Percentiles rank a stretch among this genome's conserved stretches.
Conservation (phyloP, 1,140 invertebrate genomes). For the Drosophila subpulchrella region DNA sequence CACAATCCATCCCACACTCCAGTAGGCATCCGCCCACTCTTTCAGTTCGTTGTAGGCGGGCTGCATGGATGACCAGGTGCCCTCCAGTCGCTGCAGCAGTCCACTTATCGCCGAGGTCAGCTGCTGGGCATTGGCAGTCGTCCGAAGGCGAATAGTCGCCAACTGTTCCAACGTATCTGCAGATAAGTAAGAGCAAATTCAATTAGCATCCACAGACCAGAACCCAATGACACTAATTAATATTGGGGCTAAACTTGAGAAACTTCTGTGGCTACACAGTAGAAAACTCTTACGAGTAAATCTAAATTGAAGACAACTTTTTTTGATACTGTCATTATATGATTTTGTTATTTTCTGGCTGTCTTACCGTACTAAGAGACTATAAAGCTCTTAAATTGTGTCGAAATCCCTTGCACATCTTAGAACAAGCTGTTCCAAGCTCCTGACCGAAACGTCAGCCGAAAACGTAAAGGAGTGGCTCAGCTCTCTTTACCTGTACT, state of each 20-base stretch:
- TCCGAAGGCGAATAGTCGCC: constrained; percentile 74
- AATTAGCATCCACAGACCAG: constrained; percentile 51
- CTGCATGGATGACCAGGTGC: constrained; percentile 68
- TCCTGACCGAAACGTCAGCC: no score
- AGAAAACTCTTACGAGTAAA: neutral
- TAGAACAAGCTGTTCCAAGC: no score
- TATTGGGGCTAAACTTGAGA: constrained; percentile 51
- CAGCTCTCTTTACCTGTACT: no score
- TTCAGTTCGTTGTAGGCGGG: constrained; percentile 70
- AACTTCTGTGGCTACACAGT: neutral
- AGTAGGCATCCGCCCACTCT: constrained; percentile 71
- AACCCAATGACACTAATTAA: constrained; percentile 67
- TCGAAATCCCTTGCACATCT: no score
- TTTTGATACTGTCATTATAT: no score
- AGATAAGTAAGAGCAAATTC: constrained; percentile 46
- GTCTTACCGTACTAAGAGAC: no score
- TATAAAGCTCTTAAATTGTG: no score
- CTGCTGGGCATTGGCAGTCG: constrained; percentile 78
- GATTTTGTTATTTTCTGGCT: no score
- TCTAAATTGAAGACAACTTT: no score
- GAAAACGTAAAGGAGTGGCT: no score
- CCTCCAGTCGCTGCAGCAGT: constrained; percentile 66
- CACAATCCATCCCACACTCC: constrained; percentile 76
- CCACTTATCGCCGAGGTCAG: constrained; percentile 74
- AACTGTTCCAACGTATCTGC: constrained; percentile 80